Base-by-base conservation (phyloP, 2,113 vertebrate genomes). In the Grammomys surdaster region DNA sequence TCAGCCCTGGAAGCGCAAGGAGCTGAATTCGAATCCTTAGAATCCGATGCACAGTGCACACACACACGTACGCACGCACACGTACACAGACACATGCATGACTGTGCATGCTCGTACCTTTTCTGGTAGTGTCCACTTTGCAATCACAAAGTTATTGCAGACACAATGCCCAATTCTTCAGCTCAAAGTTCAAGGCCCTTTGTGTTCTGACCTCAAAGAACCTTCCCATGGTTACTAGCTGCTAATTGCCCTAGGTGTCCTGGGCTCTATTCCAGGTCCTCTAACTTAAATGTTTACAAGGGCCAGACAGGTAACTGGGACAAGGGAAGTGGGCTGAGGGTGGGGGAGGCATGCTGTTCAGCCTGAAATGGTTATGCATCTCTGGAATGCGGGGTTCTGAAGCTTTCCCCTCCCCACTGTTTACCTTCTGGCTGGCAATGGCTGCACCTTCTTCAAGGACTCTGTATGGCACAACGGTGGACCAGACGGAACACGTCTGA, bases 311-410 rank as follows among this genome's bases (percentile, higher is more conserved):
- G 96, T 96, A 92, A 91, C 81, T 69, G 88, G 80, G 94, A 92
- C 89, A 88, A 82, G 72, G 94, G 92, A 96, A 92, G 60, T 56
- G 54, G 70, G 90, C 88, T 75, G 84, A 67, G 77, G 17, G 19
- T 7, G 22, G 69, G 46, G 82, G 75, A 40, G 73, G 82, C 17
- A 48, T 28, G 56, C 78, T 12, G 19, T 73, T 75, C 22, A 54
- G 78, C 85, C 93, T 72, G 93, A 72, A 94, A 90, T 95, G 97
- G 81, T 88, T 46, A 72, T 97, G 96, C 96, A 86, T 95, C 96
- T 97, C 95, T 97, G 96, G 97, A 97, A 97, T 97, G 93, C 89
- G 69, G 96, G 95, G 67, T 95, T 95, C 69, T 84, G 86, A 81
- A 94, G 76, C 51, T 54, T 3, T 36, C 60, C 89, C 88, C 90